Evolutionary conservation across 2,797 vertebrate species (phyloP).

Genomic region (Dromococcyx pavoninus): DNA sequence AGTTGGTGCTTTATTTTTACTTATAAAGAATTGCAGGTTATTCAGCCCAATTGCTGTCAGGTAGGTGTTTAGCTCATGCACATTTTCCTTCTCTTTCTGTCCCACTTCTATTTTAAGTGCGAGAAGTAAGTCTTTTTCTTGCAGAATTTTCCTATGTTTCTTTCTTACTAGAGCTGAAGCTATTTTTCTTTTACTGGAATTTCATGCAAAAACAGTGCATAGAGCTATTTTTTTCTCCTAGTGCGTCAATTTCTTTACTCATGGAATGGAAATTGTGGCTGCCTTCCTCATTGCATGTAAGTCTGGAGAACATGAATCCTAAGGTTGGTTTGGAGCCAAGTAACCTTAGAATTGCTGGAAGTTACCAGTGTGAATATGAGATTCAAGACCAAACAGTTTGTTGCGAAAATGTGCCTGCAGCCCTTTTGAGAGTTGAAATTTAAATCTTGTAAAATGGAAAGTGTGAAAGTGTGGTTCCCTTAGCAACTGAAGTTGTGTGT

Average conservation of each 20-base stretch:
- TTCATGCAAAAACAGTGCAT: neutral
- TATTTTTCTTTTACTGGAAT: neutral
- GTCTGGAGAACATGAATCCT: neutral
- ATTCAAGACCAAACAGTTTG: neutral
- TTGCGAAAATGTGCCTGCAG: neutral
- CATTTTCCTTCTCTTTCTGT: neutral
- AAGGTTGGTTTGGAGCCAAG: neutral
- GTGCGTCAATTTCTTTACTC: neutral
- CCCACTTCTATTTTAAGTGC: neutral
- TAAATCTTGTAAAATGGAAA: neutral
- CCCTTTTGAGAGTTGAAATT: neutral
- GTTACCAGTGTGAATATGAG: neutral
- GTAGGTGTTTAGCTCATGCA: constrained; percentile 7
- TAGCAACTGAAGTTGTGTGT: neutral
- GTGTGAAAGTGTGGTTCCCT: neutral
- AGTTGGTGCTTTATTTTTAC: constrained; percentile 15
- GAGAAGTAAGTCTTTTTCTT: neutral
- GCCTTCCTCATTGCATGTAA: neutral
- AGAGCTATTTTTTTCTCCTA: neutral
- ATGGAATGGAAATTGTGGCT: neutral
- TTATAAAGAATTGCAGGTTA: constrained; percentile 8
- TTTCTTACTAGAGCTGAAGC: neutral
- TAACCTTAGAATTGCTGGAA: neutral
- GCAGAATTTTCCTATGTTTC: neutral
- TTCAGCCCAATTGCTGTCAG: neutral